Evolutionary conservation across 2,113 vertebrate species (phyloP).

Genomic region (Hydropotes inermis): DNA sequence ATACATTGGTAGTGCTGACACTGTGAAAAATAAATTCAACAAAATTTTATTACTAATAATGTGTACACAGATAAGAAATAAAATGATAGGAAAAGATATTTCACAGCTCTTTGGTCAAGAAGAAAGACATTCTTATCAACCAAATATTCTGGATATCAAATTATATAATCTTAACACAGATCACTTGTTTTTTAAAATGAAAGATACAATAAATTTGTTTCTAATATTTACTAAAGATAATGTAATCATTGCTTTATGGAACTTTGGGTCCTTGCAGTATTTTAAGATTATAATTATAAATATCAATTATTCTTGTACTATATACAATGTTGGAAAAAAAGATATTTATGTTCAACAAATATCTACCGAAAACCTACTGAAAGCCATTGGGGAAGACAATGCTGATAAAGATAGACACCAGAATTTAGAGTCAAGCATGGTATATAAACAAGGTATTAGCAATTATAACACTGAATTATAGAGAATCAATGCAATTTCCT

Average conservation of each 20-base stretch:
- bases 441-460: not conserved
- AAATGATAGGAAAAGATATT: not conserved
- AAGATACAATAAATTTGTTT: not conserved
- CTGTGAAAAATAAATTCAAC: not conserved
- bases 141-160: not conserved
- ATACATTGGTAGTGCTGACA: not conserved
- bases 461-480: not conserved
- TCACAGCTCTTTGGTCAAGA: not conserved
- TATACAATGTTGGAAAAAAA: not conserved
- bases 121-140: not conserved
- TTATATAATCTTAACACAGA: not conserved
- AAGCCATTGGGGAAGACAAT: not conserved
- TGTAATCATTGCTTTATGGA: conserved; percentile 4
- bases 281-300: not conserved
- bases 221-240: not conserved
- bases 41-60: not conserved
- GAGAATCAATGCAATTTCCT: not conserved
- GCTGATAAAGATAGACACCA: not conserved
- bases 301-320: not conserved
- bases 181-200: not conserved
- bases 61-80: not conserved
- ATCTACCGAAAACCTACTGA: not conserved
- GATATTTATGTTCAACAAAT: not conserved
- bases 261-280: not conserved
- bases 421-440: not conserved